Evolutionary conservation across 2,888 invertebrate species (phyloP).

Genomic region (Drosophila anomalata): DNA sequence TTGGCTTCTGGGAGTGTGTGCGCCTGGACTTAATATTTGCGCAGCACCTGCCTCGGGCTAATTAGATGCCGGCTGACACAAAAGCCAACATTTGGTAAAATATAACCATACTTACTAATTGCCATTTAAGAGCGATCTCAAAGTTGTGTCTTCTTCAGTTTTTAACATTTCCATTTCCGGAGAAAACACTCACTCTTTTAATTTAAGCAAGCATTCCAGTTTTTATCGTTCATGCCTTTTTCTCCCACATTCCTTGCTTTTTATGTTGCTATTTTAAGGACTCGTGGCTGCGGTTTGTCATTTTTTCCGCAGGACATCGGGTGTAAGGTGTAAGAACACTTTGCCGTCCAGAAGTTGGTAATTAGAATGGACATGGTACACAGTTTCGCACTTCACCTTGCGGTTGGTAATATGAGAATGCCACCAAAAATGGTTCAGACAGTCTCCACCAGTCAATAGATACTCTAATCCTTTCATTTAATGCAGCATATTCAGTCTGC

Average conservation of each 20-base stretch:
- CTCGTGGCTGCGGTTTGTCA: constrained; percentile 5
- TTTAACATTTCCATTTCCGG: background rate
- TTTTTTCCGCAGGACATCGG: background rate
- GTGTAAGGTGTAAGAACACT: constrained; percentile 4
- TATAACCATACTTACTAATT: background rate
- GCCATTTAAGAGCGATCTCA: background rate
- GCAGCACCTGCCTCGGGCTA: constrained; percentile 49
- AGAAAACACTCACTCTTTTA: background rate
- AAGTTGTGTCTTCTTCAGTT: background rate
- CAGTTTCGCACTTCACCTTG: constrained; percentile 14
- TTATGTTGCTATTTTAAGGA: background rate
- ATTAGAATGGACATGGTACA: constrained; percentile 33
- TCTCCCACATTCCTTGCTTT: background rate
- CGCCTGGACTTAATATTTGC: constrained; percentile 24
- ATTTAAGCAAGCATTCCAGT: background rate
- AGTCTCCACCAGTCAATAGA: background rate
- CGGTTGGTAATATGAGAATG: background rate
- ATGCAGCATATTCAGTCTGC: constrained; percentile 21
- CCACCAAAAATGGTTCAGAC: background rate
- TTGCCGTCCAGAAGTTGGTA: constrained; percentile 8
- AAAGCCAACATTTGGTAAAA: background rate
- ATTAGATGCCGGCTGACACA: constrained; percentile 60
- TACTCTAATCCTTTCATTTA: constrained; percentile 11
- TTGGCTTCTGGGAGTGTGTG: constrained; percentile 15
- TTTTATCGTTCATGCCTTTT: no score